A percentile compares a stretch with the other conserved stretches of the same genome.
Conservation (phyloP, 2,797 vertebrate genomes). For the Margarornis squamiger region DNA sequence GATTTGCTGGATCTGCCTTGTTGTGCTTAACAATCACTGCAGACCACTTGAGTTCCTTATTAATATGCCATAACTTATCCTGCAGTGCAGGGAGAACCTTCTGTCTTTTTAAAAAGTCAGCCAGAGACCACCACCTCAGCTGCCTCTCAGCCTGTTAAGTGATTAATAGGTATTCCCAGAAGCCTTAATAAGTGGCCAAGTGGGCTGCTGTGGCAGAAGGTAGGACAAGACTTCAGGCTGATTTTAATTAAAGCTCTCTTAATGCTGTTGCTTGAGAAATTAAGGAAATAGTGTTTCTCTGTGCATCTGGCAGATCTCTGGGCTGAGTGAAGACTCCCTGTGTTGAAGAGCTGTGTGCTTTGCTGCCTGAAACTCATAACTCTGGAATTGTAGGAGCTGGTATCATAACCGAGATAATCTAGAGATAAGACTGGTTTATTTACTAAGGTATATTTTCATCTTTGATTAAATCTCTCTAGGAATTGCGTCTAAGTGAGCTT, state of each 20-base stretch:
- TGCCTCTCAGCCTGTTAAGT: conserved; percentile 53
- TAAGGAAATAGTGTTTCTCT: background rate
- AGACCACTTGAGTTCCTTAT: background rate
- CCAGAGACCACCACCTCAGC: conserved; percentile 46
- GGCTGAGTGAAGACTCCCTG: background rate
- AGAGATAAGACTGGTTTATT: background rate
- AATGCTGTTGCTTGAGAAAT: background rate
- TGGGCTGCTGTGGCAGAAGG: conserved; percentile 59
- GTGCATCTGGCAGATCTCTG: background rate
- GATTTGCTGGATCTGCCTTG: background rate
- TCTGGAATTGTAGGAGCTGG: background rate
- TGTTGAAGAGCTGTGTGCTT: background rate
- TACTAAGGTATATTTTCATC: background rate
- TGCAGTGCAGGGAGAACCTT: background rate
- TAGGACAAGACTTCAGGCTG: conserved; percentile 49
- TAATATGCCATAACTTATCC: background rate
- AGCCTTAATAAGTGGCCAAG: conserved; percentile 58
- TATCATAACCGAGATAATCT: background rate
- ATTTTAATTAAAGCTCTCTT: conserved; percentile 10
- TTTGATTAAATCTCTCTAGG: background rate
- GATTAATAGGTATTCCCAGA: conserved; percentile 63
- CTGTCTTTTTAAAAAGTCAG: background rate
- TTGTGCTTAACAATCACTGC: background rate
- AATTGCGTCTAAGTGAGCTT: background rate
- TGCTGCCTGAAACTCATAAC: background rate